These are phyloP conservation scores for Antheraea yamamai DNA, from an alignment of 2,888 invertebrate genomes.

Conservation along the genomic window DNA sequence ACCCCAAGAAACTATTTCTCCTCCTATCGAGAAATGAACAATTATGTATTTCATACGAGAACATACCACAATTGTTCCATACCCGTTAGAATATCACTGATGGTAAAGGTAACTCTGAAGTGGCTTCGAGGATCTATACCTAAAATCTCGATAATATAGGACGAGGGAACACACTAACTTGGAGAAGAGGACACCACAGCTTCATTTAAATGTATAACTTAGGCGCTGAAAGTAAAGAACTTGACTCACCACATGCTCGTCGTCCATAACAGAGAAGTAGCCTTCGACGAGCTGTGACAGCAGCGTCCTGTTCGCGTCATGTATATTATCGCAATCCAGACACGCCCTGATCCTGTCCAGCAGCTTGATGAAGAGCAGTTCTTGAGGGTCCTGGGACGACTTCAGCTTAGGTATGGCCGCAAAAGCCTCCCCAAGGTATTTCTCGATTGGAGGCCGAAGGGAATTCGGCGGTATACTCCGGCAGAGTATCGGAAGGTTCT, in stretches of 20 bases:
- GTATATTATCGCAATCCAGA: constrained; percentile 77
- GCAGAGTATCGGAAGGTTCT: constrained; percentile 79
- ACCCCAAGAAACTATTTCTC: too few species aligned
- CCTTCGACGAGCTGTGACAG: constrained; percentile 75
- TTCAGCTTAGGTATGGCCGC: constrained; percentile 39
- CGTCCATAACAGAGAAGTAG: constrained; percentile 66
- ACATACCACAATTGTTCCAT: too few species aligned
- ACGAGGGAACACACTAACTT: background rate
- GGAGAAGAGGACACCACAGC: background rate
- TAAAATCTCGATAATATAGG: too few species aligned
- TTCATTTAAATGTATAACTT: background rate
- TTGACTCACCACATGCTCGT: constrained; percentile 68
- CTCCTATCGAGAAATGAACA: too few species aligned
- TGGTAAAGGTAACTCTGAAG: too few species aligned
- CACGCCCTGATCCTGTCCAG: constrained; percentile 60
- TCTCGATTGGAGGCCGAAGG: constrained; percentile 79
- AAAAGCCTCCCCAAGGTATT: constrained; percentile 66
- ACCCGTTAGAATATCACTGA: too few species aligned
- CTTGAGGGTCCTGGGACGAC: constrained; percentile 15
- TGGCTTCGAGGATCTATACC: too few species aligned
- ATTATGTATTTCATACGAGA: too few species aligned
- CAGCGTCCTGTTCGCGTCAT: constrained; percentile 82
- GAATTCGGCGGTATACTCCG: constrained; percentile 81
- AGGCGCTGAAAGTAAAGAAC: background rate
- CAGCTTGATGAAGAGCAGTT: constrained; percentile 51